Evolutionary conservation across 2,888 invertebrate genomes (phyloP).

Genomic region (Quadriops clusia): DNA sequence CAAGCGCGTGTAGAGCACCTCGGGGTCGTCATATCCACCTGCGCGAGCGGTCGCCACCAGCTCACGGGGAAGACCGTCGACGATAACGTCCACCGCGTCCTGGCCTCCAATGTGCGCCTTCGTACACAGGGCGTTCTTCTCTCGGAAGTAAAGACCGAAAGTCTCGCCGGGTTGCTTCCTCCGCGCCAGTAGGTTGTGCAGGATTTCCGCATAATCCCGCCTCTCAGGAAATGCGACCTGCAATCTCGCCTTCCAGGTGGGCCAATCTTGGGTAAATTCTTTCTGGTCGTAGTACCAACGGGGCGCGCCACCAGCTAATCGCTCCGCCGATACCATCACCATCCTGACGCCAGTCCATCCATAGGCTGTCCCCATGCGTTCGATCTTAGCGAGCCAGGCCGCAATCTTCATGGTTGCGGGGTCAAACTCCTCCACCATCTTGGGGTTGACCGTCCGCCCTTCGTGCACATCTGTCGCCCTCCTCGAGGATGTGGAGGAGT

Average conservation of each 20-base stretch:
- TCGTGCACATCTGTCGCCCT: no score
- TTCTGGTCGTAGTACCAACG: slow-evolving; percentile 21
- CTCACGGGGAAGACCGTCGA: slow-evolving; percentile 11
- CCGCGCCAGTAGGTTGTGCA: slow-evolving; percentile 21
- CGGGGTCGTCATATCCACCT: slow-evolving; percentile 8
- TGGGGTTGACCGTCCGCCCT: no score
- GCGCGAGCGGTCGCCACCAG: slow-evolving; percentile 11
- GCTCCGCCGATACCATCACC: no score
- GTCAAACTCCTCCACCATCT: no score
- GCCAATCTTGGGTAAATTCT: slow-evolving; percentile 18
- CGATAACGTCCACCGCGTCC: slow-evolving; percentile 9
- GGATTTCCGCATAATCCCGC: slow-evolving; percentile 17
- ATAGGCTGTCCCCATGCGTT: no score
- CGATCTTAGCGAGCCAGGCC: no score
- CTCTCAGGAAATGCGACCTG: slow-evolving; percentile 13
- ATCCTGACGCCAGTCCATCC: no score
- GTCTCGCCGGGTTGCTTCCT: slow-evolving; percentile 22
- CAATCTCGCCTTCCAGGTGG: slow-evolving; percentile 17
- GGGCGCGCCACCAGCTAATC: slow-evolving; percentile 20
- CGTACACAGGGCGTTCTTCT: slow-evolving; percentile 1
- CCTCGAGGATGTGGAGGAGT: no score
- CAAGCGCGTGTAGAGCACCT: slow-evolving; percentile 10
- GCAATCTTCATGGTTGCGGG: no score
- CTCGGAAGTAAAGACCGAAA: slow-evolving; percentile 16
- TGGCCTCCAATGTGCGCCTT: no score